Percentiles rank a stretch among this genome's conserved stretches.
Conservation (phyloP, 2,888 invertebrate species). For the Cinara cedri region DNA sequence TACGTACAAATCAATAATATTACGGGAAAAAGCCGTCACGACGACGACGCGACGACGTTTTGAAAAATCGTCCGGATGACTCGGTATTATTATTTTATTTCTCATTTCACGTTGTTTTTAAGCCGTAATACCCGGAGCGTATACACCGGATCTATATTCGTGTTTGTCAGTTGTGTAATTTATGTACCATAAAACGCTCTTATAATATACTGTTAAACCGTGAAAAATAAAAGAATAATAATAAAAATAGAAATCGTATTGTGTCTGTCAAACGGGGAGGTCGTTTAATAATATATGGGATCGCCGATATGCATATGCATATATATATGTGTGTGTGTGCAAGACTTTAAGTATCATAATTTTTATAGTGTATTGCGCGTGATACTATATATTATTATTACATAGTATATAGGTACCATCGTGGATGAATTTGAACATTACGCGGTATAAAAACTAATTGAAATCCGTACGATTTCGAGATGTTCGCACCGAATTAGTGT, state of each 20-base stretch:
- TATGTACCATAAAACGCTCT: conserved; percentile 35
- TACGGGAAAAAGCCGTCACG: too few relatives aligned
- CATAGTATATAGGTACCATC: not conserved
- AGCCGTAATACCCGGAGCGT: not conserved
- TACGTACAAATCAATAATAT: too few relatives aligned
- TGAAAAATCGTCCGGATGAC: not conserved
- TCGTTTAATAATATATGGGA: conserved; percentile 40
- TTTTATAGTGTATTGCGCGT: not conserved
- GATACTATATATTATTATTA: too few relatives aligned
- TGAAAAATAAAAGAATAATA: conserved; percentile 31
- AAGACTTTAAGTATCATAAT: conserved; percentile 5
- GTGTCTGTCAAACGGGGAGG: conserved; percentile 28
- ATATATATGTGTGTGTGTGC: too few relatives aligned
- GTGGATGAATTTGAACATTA: conserved; percentile 1
- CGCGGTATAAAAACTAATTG: too few relatives aligned
- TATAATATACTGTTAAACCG: conserved; percentile 34
- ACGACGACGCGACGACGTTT: too few relatives aligned
- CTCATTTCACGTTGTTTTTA: conserved; percentile 14
- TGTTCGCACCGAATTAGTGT: not conserved
- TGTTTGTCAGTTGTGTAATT: conserved; percentile 41
- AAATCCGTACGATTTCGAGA: too few relatives aligned
- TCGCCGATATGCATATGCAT: conserved; percentile 12
- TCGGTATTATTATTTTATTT: not conserved
- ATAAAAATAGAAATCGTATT: conserved; percentile 39
- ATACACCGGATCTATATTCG: conserved; percentile 2